Base-by-base conservation (phyloP, 1,140 invertebrate species). In the Drosophila mayri region DNA sequence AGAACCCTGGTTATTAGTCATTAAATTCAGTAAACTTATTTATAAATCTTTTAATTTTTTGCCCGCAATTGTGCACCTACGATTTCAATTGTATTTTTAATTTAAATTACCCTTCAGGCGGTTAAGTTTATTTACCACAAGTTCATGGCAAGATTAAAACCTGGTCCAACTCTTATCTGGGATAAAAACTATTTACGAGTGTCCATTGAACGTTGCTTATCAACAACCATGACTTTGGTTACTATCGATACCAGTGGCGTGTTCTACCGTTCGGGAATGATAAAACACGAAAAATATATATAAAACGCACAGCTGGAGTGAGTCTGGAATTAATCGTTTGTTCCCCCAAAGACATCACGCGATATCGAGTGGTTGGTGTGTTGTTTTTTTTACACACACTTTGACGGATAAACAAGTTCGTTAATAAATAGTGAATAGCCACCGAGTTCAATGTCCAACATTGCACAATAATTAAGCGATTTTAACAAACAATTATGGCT, bases 201-300 rank as follows among this genome's bases (percentile, higher is more conserved):
- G 60, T 64, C 37, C n/a, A 32, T 54, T 32, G 66, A 76, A 59
- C 8, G 54, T 5, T 25, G 59, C 80, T 60, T 76, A 83, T 83
- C 81, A 83, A 50, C 81, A 83, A 50, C 52, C 16, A 41, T 41
- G 37, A 54, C 52, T 38, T 4, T 55, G 52, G 52, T 68, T 58
- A 52, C 44, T 25, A 55, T 55, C 57, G 22, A 58, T 47, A 59
- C 52, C 70, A 76, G 84, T 86, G 83, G 84, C 76, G 84, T 86
- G 82, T 81, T 86, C 40, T 60, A 74, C 73, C 47, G 44, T 60
- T 74, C 25, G 44, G 57, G 14, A 63, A 55, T 76, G 59, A 77
- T 77, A 77, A 77, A 77, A 76, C 55, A 50, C 28, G 30, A 41
- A 25, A 25, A 25, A 3, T 25, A 55, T 40, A 52, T 38, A 58